Percentiles rank a stretch among this genome's conserved stretches.
These are phyloP conservation scores for Oryzaephilus surinamensis DNA, from an alignment of 1,140 invertebrate genomes.

Conservation along the genomic window DNA sequence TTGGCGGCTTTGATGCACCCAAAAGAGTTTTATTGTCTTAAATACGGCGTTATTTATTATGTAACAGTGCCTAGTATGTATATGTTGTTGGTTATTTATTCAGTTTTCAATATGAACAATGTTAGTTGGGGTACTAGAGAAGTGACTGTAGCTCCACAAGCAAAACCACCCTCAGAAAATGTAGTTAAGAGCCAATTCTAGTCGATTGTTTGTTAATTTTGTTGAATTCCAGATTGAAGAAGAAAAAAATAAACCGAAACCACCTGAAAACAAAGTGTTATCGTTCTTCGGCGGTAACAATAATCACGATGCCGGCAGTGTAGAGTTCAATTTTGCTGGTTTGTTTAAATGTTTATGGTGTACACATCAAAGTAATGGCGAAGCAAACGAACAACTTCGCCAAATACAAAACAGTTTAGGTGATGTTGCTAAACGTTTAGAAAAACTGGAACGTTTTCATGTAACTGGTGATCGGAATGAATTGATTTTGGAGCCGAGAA, in stretches of 20 bases:
- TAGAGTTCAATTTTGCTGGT: slow-evolving; percentile 49
- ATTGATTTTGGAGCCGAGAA: neutral
- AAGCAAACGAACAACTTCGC: slow-evolving; percentile 44
- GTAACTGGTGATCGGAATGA: no score
- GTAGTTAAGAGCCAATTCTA: neutral
- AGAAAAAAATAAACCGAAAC: slow-evolving; percentile 13
- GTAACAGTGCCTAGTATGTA: slow-evolving; percentile 91
- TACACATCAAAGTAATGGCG: slow-evolving; percentile 41
- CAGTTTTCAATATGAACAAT: slow-evolving; percentile 82
- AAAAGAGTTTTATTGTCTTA: slow-evolving; percentile 66
- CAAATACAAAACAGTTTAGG: slow-evolving; percentile 35
- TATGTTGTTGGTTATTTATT: slow-evolving; percentile 82
- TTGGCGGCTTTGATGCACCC: slow-evolving; percentile 73
- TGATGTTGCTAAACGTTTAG: slow-evolving; percentile 12
- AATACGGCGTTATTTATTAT: slow-evolving; percentile 76
- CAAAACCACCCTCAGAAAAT: slow-evolving; percentile 34
- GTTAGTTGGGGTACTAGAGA: slow-evolving; percentile 89
- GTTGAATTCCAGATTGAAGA: slow-evolving; percentile 4
- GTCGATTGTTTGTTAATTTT: neutral
- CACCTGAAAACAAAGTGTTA: slow-evolving; percentile 16
- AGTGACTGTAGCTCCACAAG: slow-evolving; percentile 33
- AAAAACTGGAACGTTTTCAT: slow-evolving; percentile 7
- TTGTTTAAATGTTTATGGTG: slow-evolving; percentile 54
- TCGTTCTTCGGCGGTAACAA: slow-evolving; percentile 22
- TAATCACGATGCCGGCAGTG: slow-evolving; percentile 45